Conservation (phyloP, 2,797 vertebrate genomes). For the Sebastes hubbsi region DNA sequence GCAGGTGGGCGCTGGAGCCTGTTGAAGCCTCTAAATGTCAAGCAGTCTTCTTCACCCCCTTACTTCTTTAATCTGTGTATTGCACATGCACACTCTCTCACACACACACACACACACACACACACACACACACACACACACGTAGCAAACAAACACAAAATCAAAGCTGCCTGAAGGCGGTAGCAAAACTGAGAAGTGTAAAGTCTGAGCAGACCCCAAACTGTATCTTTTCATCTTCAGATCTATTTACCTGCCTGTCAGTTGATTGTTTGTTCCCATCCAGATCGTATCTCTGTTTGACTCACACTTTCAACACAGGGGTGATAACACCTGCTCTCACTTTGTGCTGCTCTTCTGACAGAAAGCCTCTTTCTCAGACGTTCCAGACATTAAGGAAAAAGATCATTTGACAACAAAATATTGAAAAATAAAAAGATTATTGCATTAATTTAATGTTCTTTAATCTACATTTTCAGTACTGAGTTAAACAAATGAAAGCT, state of each 20-base stretch:
- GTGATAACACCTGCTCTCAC: slow-evolving; percentile 43
- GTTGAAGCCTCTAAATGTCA: slow-evolving; percentile 77
- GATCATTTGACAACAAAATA: not conserved
- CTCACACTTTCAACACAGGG: slow-evolving; percentile 51
- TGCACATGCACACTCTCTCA: slow-evolving; percentile 14
- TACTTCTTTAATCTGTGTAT: slow-evolving; percentile 69
- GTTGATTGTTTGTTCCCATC: slow-evolving; percentile 69
- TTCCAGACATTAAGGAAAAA: not conserved
- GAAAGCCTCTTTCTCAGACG: slow-evolving; percentile 4
- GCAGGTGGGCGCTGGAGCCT: slow-evolving; percentile 60
- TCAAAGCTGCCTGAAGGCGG: slow-evolving; percentile 69
- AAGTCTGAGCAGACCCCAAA: slow-evolving; percentile 64
- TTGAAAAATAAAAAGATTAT: not conserved
- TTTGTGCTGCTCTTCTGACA: slow-evolving; percentile 8
- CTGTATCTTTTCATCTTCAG: slow-evolving; percentile 67
- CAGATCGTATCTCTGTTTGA: slow-evolving; percentile 63
- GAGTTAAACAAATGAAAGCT: not conserved
- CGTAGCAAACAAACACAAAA: slow-evolving; percentile 39
- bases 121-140: too few relatives aligned
- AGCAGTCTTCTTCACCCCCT: slow-evolving; percentile 75
- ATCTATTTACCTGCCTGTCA: slow-evolving; percentile 65
- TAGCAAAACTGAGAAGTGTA: slow-evolving; percentile 57
- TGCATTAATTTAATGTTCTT: not conserved
- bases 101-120: too few relatives aligned
- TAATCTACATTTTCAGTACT: not conserved